Percentiles rank a stretch among this genome's conserved stretches.
Conservation (phyloP, 2,113 vertebrate species). For the Dascyllus trimaculatus region DNA sequence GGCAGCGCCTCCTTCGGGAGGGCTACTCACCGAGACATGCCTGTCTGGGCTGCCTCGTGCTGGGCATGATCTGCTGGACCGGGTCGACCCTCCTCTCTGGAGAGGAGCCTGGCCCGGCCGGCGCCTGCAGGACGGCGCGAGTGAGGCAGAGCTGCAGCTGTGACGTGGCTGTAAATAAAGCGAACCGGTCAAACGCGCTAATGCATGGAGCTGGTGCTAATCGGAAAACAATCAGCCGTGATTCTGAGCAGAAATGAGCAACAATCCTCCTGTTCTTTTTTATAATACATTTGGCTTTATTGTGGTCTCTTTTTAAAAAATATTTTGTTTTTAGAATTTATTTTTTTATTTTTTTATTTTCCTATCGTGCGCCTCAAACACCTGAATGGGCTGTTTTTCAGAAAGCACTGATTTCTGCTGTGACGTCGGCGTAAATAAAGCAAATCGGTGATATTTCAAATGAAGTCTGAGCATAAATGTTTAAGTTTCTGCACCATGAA, state of each 20-base stretch:
- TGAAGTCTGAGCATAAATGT: too few relatives aligned
- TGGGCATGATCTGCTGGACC: conserved; percentile 54
- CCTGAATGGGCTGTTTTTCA: too few relatives aligned
- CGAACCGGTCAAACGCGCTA: not conserved
- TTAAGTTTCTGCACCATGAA: too few relatives aligned
- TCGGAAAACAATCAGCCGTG: conserved; percentile 1
- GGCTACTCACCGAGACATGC: conserved; percentile 62
- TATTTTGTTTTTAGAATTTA: too few relatives aligned
- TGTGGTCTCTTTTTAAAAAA: too few relatives aligned
- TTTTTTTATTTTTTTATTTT: too few relatives aligned
- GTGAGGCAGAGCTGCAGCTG: not conserved
- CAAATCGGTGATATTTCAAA: too few relatives aligned
- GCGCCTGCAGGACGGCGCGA: conserved; percentile 7
- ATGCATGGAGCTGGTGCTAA: conserved; percentile 17
- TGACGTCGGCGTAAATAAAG: too few relatives aligned
- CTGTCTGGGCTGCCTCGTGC: conserved; percentile 57
- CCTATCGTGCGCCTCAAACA: too few relatives aligned
- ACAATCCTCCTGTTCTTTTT: not conserved
- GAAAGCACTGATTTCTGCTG: too few relatives aligned
- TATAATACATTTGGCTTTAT: too few relatives aligned
- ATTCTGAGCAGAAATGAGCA: not conserved
- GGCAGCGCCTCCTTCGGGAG: conserved; percentile 65
- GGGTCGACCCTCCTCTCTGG: conserved; percentile 37
- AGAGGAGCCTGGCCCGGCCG: conserved; percentile 23
- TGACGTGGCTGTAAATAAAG: not conserved